These are phyloP conservation scores for Piscicola geometra DNA, from an alignment of 2,888 invertebrate genomes.

Conservation along the genomic window DNA sequence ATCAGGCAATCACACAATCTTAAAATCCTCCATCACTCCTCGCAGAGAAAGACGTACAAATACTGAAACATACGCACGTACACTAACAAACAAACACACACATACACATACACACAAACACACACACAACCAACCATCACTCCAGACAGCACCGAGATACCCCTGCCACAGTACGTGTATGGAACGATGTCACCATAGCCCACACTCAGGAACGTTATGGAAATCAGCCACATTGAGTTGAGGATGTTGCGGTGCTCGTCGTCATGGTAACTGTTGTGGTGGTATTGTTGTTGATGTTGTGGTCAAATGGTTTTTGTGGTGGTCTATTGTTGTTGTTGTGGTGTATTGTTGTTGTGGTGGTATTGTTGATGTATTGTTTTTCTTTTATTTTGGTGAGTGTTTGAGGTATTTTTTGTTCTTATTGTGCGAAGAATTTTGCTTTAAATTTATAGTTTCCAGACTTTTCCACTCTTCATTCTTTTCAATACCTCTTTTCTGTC, in stretches of 20 bases:
- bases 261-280: conserved; percentile 38
- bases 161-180: conserved; percentile 53
- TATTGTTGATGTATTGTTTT: neutral
- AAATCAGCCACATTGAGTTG: conserved; percentile 55
- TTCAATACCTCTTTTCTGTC: too few relatives aligned
- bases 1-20: too few relatives aligned
- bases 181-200: conserved; percentile 56
- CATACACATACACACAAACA: too few relatives aligned
- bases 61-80: neutral
- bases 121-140: conserved; percentile 47
- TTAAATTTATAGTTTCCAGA: too few relatives aligned
- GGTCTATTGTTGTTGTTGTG: neutral
- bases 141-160: conserved; percentile 53
- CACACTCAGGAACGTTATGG: conserved; percentile 55
- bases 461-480: too few relatives aligned
- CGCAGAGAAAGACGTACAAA: neutral
- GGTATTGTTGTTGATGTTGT: too few relatives aligned
- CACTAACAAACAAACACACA: too few relatives aligned
- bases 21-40: too few relatives aligned
- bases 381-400: neutral
- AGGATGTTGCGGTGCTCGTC: conserved; percentile 49
- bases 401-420: too few relatives aligned
- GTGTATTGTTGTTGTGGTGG: neutral
- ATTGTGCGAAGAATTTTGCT: too few relatives aligned
- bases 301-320: too few relatives aligned